Evolutionary conservation across 2,797 vertebrate species (phyloP), one percentile per base, ranked within the genome.

Genomic region (Crocidura indochinensis): DNA sequence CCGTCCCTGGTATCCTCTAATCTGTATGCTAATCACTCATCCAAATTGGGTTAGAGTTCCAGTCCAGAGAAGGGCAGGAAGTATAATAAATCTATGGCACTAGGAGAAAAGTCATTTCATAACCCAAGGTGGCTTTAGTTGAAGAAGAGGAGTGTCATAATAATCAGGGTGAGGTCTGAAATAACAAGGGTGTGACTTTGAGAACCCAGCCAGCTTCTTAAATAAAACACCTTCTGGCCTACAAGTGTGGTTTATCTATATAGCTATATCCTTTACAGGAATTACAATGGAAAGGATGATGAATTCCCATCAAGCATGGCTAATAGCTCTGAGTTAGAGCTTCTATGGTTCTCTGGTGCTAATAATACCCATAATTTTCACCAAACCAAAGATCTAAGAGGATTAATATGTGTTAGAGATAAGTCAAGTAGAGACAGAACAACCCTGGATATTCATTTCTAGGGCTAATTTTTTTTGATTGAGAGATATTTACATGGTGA

Each of bases 291-390:
- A 84, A 75, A 69, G 77, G 38, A n/a, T 1, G 0, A 9, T 74
- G 51, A 88, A 38, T 78, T 82, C 38, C 47, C 46, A 20, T 64
- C 29, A 65, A 60, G 8, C 27, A n/a, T 93, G 56, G 65, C 49
- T 56, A 71, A 60, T 24, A 90, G 20, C 68, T 27, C 1, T 68
- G 46, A 77, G n/a, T 71, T 78, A 51, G 94, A 91, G 77, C 60
- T 87, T 24, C 47, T 87, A 17, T 7, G 51, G 81, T 62, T 24
- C 19, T 62, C 20, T 31, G 38, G 22, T 64, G 2, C 62, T 72
- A 67, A 49, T 74, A 91, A 80, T 83, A 8, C 14, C 29, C 38
- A 14, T 49, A 71, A 24, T 75, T 91, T 72, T 84, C 24, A 62
- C 3, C 26, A 31, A 85, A 65, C 77, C 15, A 74, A 90, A 90